These are phyloP conservation scores for Lagopus leucura DNA, from an alignment of 2,113 vertebrate species.

Conservation along the genomic window DNA sequence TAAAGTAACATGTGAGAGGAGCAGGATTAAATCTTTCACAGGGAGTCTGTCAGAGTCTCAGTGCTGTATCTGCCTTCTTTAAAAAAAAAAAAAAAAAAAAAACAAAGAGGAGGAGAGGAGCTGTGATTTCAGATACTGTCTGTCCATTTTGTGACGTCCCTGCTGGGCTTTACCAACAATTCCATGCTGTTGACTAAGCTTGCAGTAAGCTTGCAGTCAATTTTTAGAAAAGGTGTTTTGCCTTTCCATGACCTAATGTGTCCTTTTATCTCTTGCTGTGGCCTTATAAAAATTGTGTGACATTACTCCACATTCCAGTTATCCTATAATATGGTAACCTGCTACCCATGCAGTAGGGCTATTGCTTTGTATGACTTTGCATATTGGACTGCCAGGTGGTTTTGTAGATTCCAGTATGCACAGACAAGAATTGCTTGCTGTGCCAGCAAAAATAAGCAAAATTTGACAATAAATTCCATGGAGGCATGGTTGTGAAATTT, in stretches of 20 bases:
- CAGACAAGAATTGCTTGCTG: not conserved
- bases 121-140: not conserved
- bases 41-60: not conserved
- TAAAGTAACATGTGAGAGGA: not conserved
- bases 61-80: not conserved
- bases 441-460: not conserved
- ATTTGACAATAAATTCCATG: not conserved
- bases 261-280: not conserved
- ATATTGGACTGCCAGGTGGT: not conserved
- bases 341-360: not conserved
- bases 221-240: not conserved
- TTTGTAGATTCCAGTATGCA: not conserved
- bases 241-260: not conserved
- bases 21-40: not conserved
- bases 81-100: not conserved
- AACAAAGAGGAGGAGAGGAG: too few species aligned
- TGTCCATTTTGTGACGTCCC: not conserved
- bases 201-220: not conserved
- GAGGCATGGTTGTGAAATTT: not conserved
- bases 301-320: not conserved
- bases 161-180: not conserved
- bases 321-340: not conserved
- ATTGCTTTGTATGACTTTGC: not conserved
- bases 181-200: not conserved
- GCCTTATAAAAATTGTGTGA: not conserved